These are phyloP conservation scores for Mormoops blainvillei DNA, from an alignment of 2,113 vertebrate species.

Conservation along the genomic window DNA sequence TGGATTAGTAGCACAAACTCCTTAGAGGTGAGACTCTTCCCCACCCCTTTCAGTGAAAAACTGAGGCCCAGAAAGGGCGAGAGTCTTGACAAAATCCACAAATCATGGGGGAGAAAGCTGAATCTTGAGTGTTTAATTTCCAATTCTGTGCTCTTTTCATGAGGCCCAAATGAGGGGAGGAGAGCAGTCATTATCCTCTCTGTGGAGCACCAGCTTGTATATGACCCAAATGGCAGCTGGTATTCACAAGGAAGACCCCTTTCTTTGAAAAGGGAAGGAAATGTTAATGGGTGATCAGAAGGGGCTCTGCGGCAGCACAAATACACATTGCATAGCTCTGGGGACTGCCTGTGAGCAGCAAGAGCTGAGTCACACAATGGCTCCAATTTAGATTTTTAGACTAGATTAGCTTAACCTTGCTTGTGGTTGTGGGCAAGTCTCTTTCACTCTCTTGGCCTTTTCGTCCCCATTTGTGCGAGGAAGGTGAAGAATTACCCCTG, in stretches of 20 bases:
- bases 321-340: not conserved
- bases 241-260: not conserved
- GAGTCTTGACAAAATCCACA: not conserved
- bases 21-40: not conserved
- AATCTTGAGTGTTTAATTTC: not conserved
- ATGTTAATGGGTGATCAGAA: accelerated
- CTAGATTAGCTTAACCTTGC: not conserved
- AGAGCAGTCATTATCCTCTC: not conserved
- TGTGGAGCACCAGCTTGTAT: not conserved
- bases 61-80: not conserved
- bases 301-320: not conserved
- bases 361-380: not conserved
- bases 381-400: too few species aligned
- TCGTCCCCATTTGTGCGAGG: not conserved
- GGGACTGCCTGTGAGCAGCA: not conserved
- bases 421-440: not conserved
- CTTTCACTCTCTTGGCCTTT: not conserved
- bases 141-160: not conserved
- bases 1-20: not conserved
- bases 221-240: not conserved
- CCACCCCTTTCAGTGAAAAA: not conserved
- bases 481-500: not conserved
- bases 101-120: not conserved
- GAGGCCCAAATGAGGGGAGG: too few species aligned
- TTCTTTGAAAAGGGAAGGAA: not conserved